Percentiles rank a stretch among this genome's conserved stretches.
Conservation (phyloP, 2,888 invertebrate genomes). For the Tetragonisca angustula region DNA sequence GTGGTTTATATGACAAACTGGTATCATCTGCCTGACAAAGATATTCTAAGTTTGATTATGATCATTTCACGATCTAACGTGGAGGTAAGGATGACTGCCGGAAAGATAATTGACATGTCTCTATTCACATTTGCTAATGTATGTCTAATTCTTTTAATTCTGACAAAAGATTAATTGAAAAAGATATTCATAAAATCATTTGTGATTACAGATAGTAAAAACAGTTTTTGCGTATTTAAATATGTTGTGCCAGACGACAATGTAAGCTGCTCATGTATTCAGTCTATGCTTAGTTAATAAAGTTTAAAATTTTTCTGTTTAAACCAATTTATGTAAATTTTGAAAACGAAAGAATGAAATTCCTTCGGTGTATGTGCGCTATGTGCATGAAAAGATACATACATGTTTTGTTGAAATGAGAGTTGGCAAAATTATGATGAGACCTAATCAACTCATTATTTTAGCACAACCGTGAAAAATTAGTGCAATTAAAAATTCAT, state of each 20-base stretch:
- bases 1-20: slow-evolving; percentile 76
- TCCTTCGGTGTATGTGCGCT: too few relatives aligned
- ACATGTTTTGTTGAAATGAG: neutral
- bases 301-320: neutral
- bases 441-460: neutral
- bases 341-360: too few relatives aligned
- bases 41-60: slow-evolving; percentile 68
- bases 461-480: neutral
- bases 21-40: slow-evolving; percentile 71
- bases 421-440: neutral
- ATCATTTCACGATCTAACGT: slow-evolving; percentile 70
- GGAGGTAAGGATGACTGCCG: slow-evolving; percentile 74
- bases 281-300: neutral
- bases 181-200: neutral
- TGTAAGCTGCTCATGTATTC: neutral
- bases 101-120: slow-evolving; percentile 74
- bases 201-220: slow-evolving; percentile 52
- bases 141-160: slow-evolving; percentile 42
- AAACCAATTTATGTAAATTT: too few relatives aligned
- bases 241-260: slow-evolving; percentile 32
- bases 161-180: neutral
- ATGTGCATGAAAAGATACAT: too few relatives aligned
- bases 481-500: neutral
- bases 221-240: slow-evolving; percentile 54
- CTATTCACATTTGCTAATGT: slow-evolving; percentile 73